These are phyloP conservation scores for Orthosia gothica DNA, from an alignment of 2,888 invertebrate species.

Conservation along the genomic window DNA sequence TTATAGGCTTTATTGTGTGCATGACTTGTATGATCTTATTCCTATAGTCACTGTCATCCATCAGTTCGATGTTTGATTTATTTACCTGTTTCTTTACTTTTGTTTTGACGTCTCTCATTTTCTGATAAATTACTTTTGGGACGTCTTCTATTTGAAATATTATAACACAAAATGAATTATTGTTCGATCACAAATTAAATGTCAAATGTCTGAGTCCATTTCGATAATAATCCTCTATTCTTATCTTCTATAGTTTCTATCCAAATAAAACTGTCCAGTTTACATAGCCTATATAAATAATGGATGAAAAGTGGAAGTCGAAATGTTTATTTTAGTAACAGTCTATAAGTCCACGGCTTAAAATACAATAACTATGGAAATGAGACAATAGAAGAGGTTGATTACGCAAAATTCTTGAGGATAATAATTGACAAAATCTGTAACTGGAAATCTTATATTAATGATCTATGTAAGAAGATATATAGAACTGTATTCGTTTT, in stretches of 20 bases:
- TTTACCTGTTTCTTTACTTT: slow-evolving; percentile 1
- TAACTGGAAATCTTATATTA: neutral
- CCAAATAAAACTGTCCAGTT: neutral
- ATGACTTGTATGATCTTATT: slow-evolving; percentile 25
- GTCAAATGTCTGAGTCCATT: neutral
- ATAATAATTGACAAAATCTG: neutral
- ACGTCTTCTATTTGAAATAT: slow-evolving; percentile 1
- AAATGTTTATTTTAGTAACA: neutral
- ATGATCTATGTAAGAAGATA: neutral
- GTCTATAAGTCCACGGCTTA: too few species aligned
- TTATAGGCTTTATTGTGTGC: slow-evolving; percentile 37
- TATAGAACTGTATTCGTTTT: neutral
- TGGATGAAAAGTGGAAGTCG: neutral
- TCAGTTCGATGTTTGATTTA: slow-evolving; percentile 10
- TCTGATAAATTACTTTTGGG: neutral
- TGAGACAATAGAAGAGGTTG: too few species aligned
- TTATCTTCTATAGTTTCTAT: neutral
- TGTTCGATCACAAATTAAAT: neutral
- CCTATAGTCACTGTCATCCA: neutral
- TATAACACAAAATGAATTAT: slow-evolving; percentile 5
- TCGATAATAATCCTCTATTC: neutral
- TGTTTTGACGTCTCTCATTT: neutral
- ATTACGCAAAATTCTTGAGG: too few species aligned
- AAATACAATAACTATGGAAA: too few species aligned
- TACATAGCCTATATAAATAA: neutral